Conservation (phyloP, 2,888 invertebrate genomes). For the Schrankia costaestrigalis region DNA sequence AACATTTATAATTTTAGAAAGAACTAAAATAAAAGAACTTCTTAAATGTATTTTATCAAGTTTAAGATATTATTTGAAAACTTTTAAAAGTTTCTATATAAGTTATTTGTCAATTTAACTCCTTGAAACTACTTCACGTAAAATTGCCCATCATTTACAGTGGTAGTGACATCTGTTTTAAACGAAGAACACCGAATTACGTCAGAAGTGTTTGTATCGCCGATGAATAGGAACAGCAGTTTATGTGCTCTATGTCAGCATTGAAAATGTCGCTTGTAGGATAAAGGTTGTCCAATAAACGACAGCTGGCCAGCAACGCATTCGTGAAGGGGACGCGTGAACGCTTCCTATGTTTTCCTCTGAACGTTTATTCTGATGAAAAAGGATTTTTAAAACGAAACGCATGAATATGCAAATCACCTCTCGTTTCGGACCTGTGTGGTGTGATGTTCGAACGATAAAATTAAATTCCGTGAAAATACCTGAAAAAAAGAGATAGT, state of each 20-base stretch:
- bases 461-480: constrained; percentile 40
- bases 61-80: too few relatives aligned
- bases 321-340: constrained; percentile 11
- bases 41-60: too few relatives aligned
- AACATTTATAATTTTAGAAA: too few relatives aligned
- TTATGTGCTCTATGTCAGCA: constrained; percentile 12
- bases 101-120: too few relatives aligned
- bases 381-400: constrained; percentile 36
- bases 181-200: too few relatives aligned
- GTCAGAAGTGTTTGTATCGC: constrained; percentile 13
- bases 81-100: too few relatives aligned
- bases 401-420: constrained; percentile 47
- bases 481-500: constrained; percentile 29
- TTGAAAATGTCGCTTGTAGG: constrained; percentile 11
- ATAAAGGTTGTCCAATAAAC: constrained; percentile 22
- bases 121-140: too few relatives aligned
- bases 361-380: constrained; percentile 30
- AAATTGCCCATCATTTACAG: too few relatives aligned
- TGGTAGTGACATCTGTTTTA: too few relatives aligned
- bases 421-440: constrained; percentile 25
- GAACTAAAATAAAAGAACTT: too few relatives aligned
- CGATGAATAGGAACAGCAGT: constrained; percentile 5
- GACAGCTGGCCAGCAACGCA: constrained; percentile 16
- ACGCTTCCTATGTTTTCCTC: constrained; percentile 17
- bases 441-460: constrained; percentile 37